These are phyloP conservation scores for Drosophila ficusphila DNA, from an alignment of 1,140 invertebrate genomes.

Conservation along the genomic window DNA sequence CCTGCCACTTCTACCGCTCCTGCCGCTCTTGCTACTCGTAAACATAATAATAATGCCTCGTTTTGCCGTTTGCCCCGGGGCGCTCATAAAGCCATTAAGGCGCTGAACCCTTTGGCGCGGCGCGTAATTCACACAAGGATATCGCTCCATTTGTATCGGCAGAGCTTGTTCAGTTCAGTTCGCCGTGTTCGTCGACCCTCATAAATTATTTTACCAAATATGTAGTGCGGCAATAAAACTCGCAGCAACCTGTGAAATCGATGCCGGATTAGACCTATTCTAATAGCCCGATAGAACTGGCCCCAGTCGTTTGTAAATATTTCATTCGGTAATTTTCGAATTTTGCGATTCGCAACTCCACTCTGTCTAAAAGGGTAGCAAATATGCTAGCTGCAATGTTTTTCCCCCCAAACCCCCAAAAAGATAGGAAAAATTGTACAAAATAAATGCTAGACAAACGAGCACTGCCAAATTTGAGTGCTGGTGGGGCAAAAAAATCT, in stretches of 20 bases:
- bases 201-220: slow-evolving; percentile 68
- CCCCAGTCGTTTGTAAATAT: slow-evolving; percentile 31
- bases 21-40: slow-evolving; percentile 9
- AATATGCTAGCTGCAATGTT: slow-evolving; percentile 35
- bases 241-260: slow-evolving; percentile 45
- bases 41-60: slow-evolving; percentile 68
- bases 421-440: not conserved
- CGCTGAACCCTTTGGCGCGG: slow-evolving; percentile 62
- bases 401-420: not conserved
- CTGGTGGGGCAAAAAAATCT: slow-evolving; percentile 12
- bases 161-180: slow-evolving; percentile 22
- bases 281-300: slow-evolving; percentile 37
- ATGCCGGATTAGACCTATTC: slow-evolving; percentile 39
- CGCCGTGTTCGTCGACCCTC: slow-evolving; percentile 40
- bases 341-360: slow-evolving; percentile 48
- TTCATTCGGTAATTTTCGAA: slow-evolving; percentile 57
- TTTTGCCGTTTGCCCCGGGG: slow-evolving; percentile 67
- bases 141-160: slow-evolving; percentile 27
- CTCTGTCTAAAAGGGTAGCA: slow-evolving; percentile 47
- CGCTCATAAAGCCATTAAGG: slow-evolving; percentile 80
- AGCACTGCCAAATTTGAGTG: slow-evolving; percentile 42
- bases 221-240: slow-evolving; percentile 20
- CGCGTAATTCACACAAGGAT: slow-evolving; percentile 61
- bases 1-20: not conserved
- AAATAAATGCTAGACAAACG: not conserved